These are phyloP conservation scores for Erebia palarica DNA, from an alignment of 2,888 invertebrate genomes.

Conservation along the genomic window DNA sequence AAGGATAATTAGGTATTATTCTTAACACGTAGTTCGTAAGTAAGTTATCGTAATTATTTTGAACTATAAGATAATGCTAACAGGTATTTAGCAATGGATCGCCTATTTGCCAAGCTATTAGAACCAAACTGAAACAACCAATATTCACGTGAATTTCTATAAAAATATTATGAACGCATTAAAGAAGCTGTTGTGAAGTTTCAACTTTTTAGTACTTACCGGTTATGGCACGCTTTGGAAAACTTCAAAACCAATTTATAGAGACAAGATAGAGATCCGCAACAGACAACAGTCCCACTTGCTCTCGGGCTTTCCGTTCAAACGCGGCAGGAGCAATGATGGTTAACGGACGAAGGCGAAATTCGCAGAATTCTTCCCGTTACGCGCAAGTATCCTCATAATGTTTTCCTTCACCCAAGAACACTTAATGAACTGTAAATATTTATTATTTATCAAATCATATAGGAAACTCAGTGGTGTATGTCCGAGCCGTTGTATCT, in stretches of 20 bases:
- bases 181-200: too few relatives aligned
- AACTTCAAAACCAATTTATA: not conserved
- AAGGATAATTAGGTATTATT: too few relatives aligned
- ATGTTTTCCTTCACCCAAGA: constrained; percentile 13
- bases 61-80: too few relatives aligned
- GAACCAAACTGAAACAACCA: too few relatives aligned
- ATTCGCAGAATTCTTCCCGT: constrained; percentile 11
- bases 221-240: not conserved
- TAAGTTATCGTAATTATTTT: too few relatives aligned
- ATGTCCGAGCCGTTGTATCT: not conserved
- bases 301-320: not conserved
- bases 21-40: too few relatives aligned
- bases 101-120: too few relatives aligned
- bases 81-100: too few relatives aligned
- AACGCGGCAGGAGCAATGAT: constrained; percentile 1
- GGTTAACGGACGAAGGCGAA: constrained; percentile 7
- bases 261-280: not conserved
- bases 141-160: too few relatives aligned
- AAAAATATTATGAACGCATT: not conserved
- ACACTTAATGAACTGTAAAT: constrained; percentile 17
- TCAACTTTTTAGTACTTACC: not conserved
- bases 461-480: constrained; percentile 10
- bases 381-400: constrained; percentile 13
- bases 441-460: constrained; percentile 12
- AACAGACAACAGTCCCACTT: not conserved